phyloP scores from a whole-genome alignment of 2,888 invertebrate genomes.

The Tetrapedia diversipes region DNA sequence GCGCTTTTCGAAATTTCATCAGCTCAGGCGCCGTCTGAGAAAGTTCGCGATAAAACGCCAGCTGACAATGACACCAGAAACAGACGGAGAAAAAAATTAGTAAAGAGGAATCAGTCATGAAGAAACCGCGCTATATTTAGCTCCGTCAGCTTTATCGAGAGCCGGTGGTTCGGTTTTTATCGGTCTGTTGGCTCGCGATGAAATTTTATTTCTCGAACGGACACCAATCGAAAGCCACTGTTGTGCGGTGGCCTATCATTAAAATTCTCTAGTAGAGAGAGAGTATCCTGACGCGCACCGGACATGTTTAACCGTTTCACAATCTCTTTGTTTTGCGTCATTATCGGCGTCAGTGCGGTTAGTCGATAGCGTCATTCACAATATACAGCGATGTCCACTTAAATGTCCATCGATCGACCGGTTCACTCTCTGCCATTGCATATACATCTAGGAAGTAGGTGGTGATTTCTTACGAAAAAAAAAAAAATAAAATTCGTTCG shows the following conservation, averaged over 20 bases:
- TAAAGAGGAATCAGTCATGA: not conserved
- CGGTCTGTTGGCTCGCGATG: slow-evolving; percentile 8
- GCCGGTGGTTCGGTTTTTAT: slow-evolving; percentile 34
- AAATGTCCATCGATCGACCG: no score
- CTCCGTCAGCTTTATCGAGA: slow-evolving; percentile 22
- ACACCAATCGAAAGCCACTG: slow-evolving; percentile 11
- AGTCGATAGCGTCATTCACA: not conserved
- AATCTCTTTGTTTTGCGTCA: slow-evolving; percentile 30
- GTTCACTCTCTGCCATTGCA: no score
- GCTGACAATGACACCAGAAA: not conserved
- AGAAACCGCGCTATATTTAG: slow-evolving; percentile 28
- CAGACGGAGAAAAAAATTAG: not conserved
- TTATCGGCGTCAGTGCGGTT: not conserved
- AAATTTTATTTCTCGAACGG: slow-evolving; percentile 17
- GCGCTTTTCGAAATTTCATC: not conserved
- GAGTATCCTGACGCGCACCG: not conserved
- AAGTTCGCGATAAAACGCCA: not conserved
- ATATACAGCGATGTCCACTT: no score
- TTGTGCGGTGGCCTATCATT: not conserved
- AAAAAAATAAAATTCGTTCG: no score
- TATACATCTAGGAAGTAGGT: no score
- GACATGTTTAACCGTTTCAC: not conserved
- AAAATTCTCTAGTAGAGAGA: slow-evolving; percentile 11
- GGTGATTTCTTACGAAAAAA: no score
- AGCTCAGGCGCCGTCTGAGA: not conserved